Base-by-base conservation (phyloP, 2,888 invertebrate species). In the Dysmachus trigonus region DNA sequence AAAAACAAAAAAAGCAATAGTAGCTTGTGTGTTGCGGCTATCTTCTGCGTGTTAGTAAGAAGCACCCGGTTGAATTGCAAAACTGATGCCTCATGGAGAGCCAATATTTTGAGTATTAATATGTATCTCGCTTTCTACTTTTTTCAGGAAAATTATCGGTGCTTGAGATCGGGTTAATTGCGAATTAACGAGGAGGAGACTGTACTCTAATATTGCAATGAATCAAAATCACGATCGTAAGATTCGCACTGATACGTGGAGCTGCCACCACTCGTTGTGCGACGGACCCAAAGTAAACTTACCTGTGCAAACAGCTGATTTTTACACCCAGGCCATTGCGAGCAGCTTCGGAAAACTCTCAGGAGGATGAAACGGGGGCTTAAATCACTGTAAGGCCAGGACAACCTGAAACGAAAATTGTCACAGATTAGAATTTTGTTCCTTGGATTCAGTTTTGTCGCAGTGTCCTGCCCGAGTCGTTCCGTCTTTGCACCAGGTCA, bases 301-400 rank as follows among this genome's bases (percentile, higher is more conserved):
- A 79, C 51, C 51, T 79, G 51, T 31, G 79, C n/a, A 47, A 79
- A 41, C 79, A 79, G 79, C 79, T 79, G 79, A 79, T 51, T 15
- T 79, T 15, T 79, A 79, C 41, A 15, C 30, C 31, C 47, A 30
- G 31, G 35, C 51, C 79, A 79, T 79, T 33, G 47, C 79, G 51
- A n/a, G 27, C 30, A 27, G 79, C 47, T 18, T 79, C 30, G 15
- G 51, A 33, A 27, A n/a, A 51, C 47, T 79, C 31, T 27, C 30
- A 79, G 79, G 51, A 51, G 7, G 47, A 79, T 35, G 22, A 7
- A n/a, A n/a, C n/a, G 27, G 31, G n/a, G 27, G 33, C 22, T 51
- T 30, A 77, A 10, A 51, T 79, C 31, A 47, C 35, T 30, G 18
- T 15, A 27, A 79, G 51, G 27, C n/a, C 79, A 30, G 51, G 22